Conservation (phyloP, 1,140 invertebrate species). For the Eupristina koningsbergeri region DNA sequence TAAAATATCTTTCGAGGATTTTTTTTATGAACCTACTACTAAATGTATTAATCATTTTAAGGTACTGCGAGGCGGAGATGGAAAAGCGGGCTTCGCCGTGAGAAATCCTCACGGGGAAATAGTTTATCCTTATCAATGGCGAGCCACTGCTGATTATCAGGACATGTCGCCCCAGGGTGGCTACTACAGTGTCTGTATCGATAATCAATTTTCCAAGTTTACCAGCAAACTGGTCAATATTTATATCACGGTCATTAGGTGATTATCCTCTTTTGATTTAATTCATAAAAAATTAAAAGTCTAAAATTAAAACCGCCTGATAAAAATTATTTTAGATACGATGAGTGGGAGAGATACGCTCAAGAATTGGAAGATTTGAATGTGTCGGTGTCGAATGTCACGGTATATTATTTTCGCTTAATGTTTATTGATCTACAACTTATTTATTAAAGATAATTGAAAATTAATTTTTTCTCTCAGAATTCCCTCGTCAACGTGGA, state of each 20-base stretch:
- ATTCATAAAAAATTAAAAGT: no score
- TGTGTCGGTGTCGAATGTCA: slow-evolving; percentile 92
- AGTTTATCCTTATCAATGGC: slow-evolving; percentile 93
- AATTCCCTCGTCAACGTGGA: slow-evolving; percentile 83
- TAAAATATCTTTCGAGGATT: not conserved
- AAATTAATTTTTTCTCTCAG: slow-evolving; percentile 73
- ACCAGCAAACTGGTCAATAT: slow-evolving; percentile 93
- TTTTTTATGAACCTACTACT: not conserved
- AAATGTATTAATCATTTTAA: slow-evolving; percentile 60
- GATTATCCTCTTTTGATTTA: slow-evolving; percentile 22
- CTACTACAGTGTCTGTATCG: slow-evolving; percentile 94
- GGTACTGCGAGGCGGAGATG: slow-evolving; percentile 91
- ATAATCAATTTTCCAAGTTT: slow-evolving; percentile 95
- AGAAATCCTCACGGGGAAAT: slow-evolving; percentile 87
- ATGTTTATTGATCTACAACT: not conserved
- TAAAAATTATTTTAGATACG: slow-evolving; percentile 76
- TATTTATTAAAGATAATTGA: not conserved
- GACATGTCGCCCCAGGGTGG: slow-evolving; percentile 85
- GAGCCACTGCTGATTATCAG: slow-evolving; percentile 88
- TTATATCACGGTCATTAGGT: slow-evolving; percentile 92
- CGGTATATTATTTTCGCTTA: slow-evolving; percentile 75
- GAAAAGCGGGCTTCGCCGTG: slow-evolving; percentile 92
- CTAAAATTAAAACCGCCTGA: no score
- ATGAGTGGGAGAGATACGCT: slow-evolving; percentile 93
- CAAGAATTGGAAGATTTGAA: slow-evolving; percentile 91